These are phyloP conservation scores for Taeniopygia guttata DNA, from an alignment of 2,797 vertebrate genomes.

Conservation along the genomic window DNA sequence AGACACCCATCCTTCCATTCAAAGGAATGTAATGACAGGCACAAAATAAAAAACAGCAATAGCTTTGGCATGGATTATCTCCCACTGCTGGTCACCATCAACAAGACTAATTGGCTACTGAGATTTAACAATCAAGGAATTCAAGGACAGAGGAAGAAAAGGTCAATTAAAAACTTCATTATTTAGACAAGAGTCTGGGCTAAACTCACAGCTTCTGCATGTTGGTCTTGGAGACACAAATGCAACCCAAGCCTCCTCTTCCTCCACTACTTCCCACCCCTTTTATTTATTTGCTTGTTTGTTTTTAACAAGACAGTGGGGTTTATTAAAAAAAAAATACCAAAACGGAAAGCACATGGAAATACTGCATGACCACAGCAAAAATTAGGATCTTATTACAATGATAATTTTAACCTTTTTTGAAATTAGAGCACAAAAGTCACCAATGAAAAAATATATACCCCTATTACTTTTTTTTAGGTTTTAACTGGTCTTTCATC, in stretches of 20 bases:
- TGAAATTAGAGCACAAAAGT: neutral
- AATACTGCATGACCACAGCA: neutral
- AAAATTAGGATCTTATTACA: neutral
- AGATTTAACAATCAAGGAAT: constrained; percentile 25
- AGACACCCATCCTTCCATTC: neutral
- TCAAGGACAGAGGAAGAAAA: neutral
- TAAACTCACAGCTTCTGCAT: neutral
- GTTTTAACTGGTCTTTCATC: constrained; percentile 31
- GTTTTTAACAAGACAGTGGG: neutral
- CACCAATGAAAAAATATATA: neutral
- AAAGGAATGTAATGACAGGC: neutral
- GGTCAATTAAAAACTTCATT: constrained; percentile 4
- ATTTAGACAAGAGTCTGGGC: neutral
- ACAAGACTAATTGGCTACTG: constrained; percentile 11
- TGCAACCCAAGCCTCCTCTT: neutral
- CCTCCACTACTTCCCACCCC: neutral
- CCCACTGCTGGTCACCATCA: neutral
- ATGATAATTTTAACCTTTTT: neutral
- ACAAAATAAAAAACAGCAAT: neutral
- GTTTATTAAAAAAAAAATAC: neutral
- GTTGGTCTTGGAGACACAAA: neutral
- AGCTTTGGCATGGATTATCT: neutral
- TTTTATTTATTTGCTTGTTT: neutral
- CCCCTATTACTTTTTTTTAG: neutral
- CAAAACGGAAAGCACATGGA: neutral